phyloP scores from a whole-genome alignment of 2,888 invertebrate species.

The Pandemis heparana region DNA sequence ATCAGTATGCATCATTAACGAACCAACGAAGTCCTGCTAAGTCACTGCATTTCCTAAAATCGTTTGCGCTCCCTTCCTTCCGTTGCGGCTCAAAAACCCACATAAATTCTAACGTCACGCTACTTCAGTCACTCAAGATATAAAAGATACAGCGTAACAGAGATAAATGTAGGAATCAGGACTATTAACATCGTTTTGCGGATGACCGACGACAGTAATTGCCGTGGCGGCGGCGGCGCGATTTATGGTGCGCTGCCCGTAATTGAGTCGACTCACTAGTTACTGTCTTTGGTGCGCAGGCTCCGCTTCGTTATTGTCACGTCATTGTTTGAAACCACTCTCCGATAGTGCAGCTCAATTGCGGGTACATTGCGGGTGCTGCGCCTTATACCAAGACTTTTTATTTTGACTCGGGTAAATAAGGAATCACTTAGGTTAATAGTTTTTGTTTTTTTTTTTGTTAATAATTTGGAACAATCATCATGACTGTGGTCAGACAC shows the following conservation, averaged over 20 bases:
- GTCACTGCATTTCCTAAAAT: slow-evolving; percentile 8
- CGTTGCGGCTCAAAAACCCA: neutral
- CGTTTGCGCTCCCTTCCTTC: neutral
- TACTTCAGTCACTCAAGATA: slow-evolving; percentile 49
- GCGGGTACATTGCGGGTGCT: neutral
- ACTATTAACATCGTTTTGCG: slow-evolving; percentile 83
- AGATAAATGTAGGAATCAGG: slow-evolving; percentile 79
- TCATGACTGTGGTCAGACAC: no score
- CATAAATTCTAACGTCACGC: slow-evolving; percentile 17
- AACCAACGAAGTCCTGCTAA: neutral
- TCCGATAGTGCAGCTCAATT: neutral
- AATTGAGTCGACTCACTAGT: slow-evolving; percentile 74
- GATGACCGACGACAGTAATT: slow-evolving; percentile 84
- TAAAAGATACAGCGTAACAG: slow-evolving; percentile 65
- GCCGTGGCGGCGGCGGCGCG: slow-evolving; percentile 80
- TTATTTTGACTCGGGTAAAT: neutral
- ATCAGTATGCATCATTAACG: slow-evolving; percentile 2
- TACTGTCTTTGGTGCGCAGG: slow-evolving; percentile 55
- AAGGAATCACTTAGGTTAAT: no score
- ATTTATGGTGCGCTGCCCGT: slow-evolving; percentile 78
- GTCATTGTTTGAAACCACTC: slow-evolving; percentile 11
- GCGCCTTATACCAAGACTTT: neutral
- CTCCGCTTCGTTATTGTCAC: slow-evolving; percentile 43
- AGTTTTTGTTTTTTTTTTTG: no score
- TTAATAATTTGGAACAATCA: no score